Base-by-base conservation (phyloP, 2,113 vertebrate species). In the Ophiodon elongatus region DNA sequence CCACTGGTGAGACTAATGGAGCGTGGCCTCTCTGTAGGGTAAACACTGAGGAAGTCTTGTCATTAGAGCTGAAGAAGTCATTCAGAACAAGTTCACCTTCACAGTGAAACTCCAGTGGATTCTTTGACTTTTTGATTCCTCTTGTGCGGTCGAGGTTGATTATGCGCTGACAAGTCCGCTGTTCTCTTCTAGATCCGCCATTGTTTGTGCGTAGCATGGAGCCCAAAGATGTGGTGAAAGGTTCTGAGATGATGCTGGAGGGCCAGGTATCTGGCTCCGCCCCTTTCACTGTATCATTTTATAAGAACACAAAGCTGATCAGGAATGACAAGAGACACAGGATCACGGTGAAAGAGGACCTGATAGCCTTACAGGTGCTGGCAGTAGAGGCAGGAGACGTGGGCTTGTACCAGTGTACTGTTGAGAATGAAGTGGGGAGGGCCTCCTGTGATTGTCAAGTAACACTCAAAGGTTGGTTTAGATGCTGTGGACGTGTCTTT, bases 301-400 rank as follows among this genome's bases (percentile, higher is more conserved):
- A 96, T 88, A 99, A 99, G 93, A 97, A 97, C 80, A 95, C 95
- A 77, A 99, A 97, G 65, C 94, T 85, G 0, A 89, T 99, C 77
- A 90, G 97, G 74, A 99, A 96, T 76, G 98, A 98, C 89, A 97
- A 96, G 76, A 97, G 97, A 50, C 97, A 98, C 91, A 96, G 96
- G 84, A 97, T 98, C 87, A 97, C 90, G 27, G 91, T 96, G 74
- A 97, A 97, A 78, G 95, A 98, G 3, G 95, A 95, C 31, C 89
- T 97, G 90, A 93, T 97, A 76, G 96, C 94, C 81, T 93, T 99
- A 67, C 97, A 99, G 37, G 67, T 99, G 91, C 95, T 97, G 87
- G 96, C 95, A 77, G 96, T 98, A 88, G 96, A 98, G 87, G 93
- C 94, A 14, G 92, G 95, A 47, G 98, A 99, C 54, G 92, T 88